phyloP scores from a whole-genome alignment of 2,797 vertebrate species.

The Epinephelus malabaricus region DNA sequence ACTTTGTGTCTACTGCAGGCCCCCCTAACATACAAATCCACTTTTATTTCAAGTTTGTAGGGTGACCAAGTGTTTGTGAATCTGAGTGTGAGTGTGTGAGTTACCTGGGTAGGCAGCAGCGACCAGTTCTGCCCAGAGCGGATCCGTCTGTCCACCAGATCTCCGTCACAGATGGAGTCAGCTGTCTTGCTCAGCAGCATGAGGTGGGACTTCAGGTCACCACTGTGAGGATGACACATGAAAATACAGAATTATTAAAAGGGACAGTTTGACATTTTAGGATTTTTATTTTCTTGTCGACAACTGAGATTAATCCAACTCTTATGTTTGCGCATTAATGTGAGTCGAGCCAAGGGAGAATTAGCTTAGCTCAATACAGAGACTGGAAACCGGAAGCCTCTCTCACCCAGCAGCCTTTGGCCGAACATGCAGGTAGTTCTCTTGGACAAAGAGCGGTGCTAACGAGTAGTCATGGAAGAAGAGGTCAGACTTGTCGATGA shows the following conservation, averaged over 20 bases:
- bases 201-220: slow-evolving; percentile 92
- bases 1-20: too few species aligned
- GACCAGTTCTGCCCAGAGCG: slow-evolving; percentile 94
- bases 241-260: not conserved
- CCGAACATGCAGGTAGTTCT: slow-evolving; percentile 95
- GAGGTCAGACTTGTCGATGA: slow-evolving; percentile 96
- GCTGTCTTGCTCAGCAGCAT: slow-evolving; percentile 95
- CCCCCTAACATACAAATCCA: too few species aligned
- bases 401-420: slow-evolving; percentile 93
- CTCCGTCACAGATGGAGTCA: slow-evolving; percentile 96
- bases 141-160: slow-evolving; percentile 94
- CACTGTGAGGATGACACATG: slow-evolving; percentile 74
- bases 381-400: not conserved
- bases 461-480: slow-evolving; percentile 99
- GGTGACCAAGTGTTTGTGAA: not conserved
- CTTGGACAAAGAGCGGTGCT: slow-evolving; percentile 96
- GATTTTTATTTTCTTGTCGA: not conserved
- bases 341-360: not conserved
- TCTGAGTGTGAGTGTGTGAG: not conserved
- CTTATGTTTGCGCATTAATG: not conserved
- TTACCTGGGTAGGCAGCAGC: slow-evolving; percentile 96
- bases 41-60: too few species aligned
- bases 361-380: not conserved
- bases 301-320: not conserved
- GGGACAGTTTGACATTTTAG: not conserved